These are phyloP conservation scores for Sinosuthora webbiana DNA, from an alignment of 2,113 vertebrate species.

Conservation along the genomic window DNA sequence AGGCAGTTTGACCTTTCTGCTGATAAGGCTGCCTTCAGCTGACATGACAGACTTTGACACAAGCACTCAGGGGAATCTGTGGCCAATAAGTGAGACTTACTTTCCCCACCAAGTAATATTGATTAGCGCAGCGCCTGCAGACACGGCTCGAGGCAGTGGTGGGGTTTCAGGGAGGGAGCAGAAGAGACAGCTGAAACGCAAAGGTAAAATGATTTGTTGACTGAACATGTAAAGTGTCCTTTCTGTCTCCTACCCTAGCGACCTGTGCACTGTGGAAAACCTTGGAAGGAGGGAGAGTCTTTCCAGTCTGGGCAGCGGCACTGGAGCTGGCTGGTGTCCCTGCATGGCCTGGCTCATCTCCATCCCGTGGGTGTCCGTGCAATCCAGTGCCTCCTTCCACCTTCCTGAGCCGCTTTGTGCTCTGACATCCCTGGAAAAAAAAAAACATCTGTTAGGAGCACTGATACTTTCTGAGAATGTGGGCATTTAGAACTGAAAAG, in stretches of 20 bases:
- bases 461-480: neutral
- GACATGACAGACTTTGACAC: slow-evolving; percentile 54
- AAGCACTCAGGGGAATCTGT: slow-evolving; percentile 31
- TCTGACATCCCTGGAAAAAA: neutral
- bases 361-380: neutral
- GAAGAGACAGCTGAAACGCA: neutral
- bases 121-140: neutral
- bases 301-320: accelerated
- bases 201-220: neutral
- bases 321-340: neutral
- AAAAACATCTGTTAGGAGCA: neutral
- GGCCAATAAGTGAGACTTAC: slow-evolving; percentile 39
- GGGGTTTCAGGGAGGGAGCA: neutral
- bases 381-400: neutral
- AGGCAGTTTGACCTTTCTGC: slow-evolving; percentile 50
- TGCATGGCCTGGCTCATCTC: accelerated
- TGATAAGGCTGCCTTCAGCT: slow-evolving; percentile 24
- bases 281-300: neutral
- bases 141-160: neutral
- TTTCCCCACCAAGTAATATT: slow-evolving; percentile 39
- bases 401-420: neutral
- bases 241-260: neutral
- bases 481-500: neutral
- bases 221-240: neutral
- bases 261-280: neutral